Conservation (phyloP, 2,113 vertebrate genomes). For the Tympanuchus pallidicinctus region DNA sequence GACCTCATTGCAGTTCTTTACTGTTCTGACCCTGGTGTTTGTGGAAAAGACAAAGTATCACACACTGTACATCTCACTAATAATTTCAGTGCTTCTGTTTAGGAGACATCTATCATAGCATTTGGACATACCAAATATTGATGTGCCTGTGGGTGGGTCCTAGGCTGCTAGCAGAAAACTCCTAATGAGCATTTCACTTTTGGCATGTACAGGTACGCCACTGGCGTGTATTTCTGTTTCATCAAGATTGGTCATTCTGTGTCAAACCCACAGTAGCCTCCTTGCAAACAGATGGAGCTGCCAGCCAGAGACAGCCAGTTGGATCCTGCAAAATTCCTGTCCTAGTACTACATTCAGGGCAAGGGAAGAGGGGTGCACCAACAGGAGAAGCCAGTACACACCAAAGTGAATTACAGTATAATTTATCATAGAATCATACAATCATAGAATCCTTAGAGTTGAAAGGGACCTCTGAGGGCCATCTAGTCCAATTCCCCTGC, state of each 20-base stretch:
- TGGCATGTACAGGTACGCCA: neutral
- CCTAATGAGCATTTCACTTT: neutral
- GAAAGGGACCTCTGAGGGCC: no score
- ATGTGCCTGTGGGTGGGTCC: neutral
- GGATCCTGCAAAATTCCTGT: neutral
- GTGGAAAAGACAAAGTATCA: constrained; percentile 30
- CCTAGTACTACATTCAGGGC: neutral
- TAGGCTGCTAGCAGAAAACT: neutral
- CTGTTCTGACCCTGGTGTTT: constrained; percentile 1
- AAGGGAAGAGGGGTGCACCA: neutral
- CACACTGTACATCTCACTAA: neutral
- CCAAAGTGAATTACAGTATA: neutral
- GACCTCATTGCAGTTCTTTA: constrained; percentile 21
- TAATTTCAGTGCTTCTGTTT: neutral
- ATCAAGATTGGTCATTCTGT: neutral
- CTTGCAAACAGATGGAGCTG: neutral
- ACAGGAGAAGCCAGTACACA: neutral
- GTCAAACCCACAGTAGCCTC: neutral
- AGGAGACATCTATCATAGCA: constrained; percentile 5
- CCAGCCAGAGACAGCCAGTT: neutral
- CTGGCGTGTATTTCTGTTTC: neutral
- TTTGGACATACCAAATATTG: neutral
- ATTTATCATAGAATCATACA: no score
- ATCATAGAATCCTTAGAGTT: no score
- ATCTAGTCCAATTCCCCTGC: no score